phyloP scores from a whole-genome alignment of 2,797 vertebrate genomes.

The Diplodus sargus region DNA sequence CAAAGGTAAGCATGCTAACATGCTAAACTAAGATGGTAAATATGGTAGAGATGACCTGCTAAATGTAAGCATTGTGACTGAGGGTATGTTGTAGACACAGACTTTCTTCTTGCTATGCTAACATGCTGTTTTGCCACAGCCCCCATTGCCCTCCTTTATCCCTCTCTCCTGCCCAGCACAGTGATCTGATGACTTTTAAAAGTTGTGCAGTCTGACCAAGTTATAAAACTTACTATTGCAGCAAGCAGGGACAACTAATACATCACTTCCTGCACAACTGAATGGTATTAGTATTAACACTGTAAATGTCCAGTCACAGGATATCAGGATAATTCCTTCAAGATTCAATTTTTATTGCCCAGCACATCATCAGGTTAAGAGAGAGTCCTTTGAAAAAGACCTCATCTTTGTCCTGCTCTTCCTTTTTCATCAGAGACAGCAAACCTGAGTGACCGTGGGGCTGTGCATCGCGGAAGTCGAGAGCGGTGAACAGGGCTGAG shows the following conservation, averaged over 20 bases:
- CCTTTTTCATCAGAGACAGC: slow-evolving; percentile 30
- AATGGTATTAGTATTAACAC: not conserved
- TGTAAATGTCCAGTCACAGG: not conserved
- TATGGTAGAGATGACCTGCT: no score
- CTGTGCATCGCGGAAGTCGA: slow-evolving; percentile 23
- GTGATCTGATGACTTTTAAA: no score
- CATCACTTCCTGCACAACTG: not conserved
- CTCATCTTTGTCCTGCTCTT: slow-evolving; percentile 20
- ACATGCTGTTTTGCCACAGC: no score
- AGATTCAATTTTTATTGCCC: not conserved
- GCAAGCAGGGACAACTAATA: not conserved
- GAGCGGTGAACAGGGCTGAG: slow-evolving; percentile 32
- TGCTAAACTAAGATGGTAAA: no score
- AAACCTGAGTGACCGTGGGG: slow-evolving; percentile 20
- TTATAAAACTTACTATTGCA: not conserved
- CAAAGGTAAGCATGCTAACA: no score
- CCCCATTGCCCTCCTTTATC: no score
- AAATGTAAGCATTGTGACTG: no score
- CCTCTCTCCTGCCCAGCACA: no score
- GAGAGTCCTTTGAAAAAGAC: slow-evolving; percentile 14
- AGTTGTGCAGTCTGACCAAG: not conserved
- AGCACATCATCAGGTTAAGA: not conserved
- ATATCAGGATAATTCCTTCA: not conserved
- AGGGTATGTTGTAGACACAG: no score
- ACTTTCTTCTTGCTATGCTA: not conserved